phyloP scores from a whole-genome alignment of 2,888 invertebrate species.

The Rhagonycha fulva region DNA sequence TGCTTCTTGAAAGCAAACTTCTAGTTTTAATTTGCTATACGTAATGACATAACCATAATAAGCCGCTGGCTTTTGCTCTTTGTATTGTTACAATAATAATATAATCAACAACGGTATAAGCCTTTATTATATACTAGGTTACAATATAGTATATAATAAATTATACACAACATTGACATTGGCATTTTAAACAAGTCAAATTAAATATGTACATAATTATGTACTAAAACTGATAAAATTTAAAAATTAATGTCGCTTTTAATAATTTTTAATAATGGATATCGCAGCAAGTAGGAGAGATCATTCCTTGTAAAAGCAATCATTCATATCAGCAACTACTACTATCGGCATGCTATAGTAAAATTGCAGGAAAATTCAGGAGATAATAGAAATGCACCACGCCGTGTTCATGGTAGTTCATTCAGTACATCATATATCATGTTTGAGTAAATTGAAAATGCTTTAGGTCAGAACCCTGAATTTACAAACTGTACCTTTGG shows the following conservation, averaged over 20 bases:
- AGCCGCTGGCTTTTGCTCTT: neutral
- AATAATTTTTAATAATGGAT: neutral
- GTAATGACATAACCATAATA: neutral
- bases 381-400: too few species aligned
- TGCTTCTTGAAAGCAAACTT: neutral
- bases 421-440: too few species aligned
- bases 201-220: too few species aligned
- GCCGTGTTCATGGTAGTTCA: too few species aligned
- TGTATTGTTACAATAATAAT: neutral
- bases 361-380: too few species aligned
- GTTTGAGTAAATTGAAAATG: too few species aligned
- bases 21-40: neutral
- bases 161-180: neutral
- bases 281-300: too few species aligned
- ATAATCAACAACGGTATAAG: neutral
- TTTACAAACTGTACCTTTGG: too few species aligned
- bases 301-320: too few species aligned
- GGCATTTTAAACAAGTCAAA: neutral
- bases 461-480: too few species aligned
- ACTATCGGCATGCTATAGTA: too few species aligned
- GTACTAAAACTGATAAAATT: neutral
- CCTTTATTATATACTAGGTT: neutral
- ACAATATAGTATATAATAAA: neutral
- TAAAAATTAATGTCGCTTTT: neutral
- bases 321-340: too few species aligned